phyloP scores from a whole-genome alignment of 2,888 invertebrate genomes.

The Pollenia amentaria region DNA sequence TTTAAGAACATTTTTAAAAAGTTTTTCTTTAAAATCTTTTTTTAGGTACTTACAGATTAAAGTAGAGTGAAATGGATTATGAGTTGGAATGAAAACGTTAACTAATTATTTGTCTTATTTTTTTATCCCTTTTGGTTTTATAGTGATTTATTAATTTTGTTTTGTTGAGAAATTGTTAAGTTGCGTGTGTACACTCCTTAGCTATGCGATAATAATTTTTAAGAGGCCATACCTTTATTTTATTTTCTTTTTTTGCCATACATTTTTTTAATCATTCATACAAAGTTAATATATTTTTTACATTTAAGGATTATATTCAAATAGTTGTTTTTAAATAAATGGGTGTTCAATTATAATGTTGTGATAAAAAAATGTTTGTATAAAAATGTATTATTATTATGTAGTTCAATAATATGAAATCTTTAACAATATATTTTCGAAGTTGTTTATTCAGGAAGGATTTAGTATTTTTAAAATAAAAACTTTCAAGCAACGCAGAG shows the following conservation, averaged over 20 bases:
- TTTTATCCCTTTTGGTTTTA: conserved; percentile 22
- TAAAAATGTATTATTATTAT: too few species aligned
- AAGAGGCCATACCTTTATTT: conserved; percentile 44
- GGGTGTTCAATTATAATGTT: neutral
- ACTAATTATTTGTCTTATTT: conserved; percentile 1
- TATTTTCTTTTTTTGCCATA: conserved; percentile 10
- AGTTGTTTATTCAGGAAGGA: too few species aligned
- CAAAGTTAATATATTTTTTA: conserved; percentile 8
- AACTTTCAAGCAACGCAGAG: too few species aligned
- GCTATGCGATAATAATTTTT: conserved; percentile 44
- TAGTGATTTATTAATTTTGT: neutral
- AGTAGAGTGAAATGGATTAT: conserved; percentile 47
- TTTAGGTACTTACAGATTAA: conserved; percentile 67
- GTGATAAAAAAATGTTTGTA: too few species aligned
- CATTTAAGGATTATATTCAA: conserved; percentile 13
- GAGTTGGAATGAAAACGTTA: conserved; percentile 49
- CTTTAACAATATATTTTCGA: too few species aligned
- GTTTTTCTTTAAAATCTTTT: conserved; percentile 19
- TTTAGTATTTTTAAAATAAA: too few species aligned
- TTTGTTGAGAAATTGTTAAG: conserved; percentile 36
- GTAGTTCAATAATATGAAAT: too few species aligned
- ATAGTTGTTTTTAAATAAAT: neutral
- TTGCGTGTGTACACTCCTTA: conserved; percentile 62
- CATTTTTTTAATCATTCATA: conserved; percentile 14
- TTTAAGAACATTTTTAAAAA: conserved; percentile 23